Evolutionary conservation across 2,797 vertebrate species (phyloP).

Genomic region (Micropoecilia bifurca): DNA sequence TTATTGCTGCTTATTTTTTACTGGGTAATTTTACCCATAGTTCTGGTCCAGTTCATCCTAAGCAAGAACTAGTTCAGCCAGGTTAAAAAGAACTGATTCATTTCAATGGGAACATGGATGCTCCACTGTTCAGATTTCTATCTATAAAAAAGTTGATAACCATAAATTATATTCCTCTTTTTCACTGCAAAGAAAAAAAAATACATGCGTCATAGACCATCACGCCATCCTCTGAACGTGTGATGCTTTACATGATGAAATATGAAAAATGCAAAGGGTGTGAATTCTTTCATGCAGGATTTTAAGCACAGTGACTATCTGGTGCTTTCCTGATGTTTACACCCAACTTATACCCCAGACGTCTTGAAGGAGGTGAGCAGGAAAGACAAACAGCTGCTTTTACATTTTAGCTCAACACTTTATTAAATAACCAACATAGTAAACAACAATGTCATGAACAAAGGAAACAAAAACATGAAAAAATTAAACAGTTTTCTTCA

Average conservation of each 20-base stretch:
- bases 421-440: constrained; percentile 80
- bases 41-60: not conserved
- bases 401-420: constrained; percentile 68
- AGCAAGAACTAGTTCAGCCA: not conserved
- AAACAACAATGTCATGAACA: constrained; percentile 68
- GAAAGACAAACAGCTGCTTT: not conserved
- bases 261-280: not conserved
- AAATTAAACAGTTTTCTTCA: constrained; percentile 67
- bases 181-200: too few species aligned
- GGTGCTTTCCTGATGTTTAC: not conserved
- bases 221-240: not conserved
- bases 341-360: not conserved
- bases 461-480: constrained; percentile 32
- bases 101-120: not conserved
- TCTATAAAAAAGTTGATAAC: not conserved
- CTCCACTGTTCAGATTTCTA: not conserved
- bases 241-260: not conserved
- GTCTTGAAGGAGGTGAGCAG: not conserved
- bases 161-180: not conserved
- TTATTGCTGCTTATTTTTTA: not conserved
- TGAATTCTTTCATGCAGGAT: not conserved
- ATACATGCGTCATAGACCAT: not conserved
- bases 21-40: not conserved
- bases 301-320: not conserved
- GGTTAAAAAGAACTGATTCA: not conserved